Evolutionary conservation across 2,113 vertebrate genomes (phyloP), one percentile per base, ranked within the genome.

Genomic region (Strigops habroptila): DNA sequence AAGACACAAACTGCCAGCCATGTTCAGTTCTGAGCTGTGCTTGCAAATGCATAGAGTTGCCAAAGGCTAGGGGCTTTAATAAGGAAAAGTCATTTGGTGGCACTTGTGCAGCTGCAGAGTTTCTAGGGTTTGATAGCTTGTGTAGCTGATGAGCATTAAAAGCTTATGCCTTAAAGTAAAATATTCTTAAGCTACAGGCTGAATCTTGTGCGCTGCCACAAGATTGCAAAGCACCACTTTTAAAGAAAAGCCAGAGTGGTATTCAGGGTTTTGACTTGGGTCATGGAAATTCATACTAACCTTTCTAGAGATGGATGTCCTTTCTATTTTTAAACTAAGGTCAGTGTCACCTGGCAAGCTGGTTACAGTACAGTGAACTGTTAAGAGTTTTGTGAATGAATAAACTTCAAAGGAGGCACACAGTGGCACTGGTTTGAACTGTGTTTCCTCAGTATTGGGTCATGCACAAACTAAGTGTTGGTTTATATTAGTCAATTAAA

Each of bases 251-350:
- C 12, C 46, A n/a, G 8, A 37, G 18, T 46, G 6, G 22, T 48
- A 37, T 67, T 84, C 48, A 75, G 51, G 43, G 16, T 4, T 67
- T 90, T 94, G 49, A 64, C 48, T n/a, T 41, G 71, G 94, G 68
- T 83, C 28, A 43, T 88, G 60, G 46, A 94, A 95, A 88, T 51
- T 90, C 43, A 18, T 51, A 14, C 55, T 90, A 57, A 91, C 82
- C 59, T 86, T 96, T 95, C 43, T 86, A 91, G 71, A 94, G 76
- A 73, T 63, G 19, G 25, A 27, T 78, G 92, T 78, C 86, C 88
- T 93, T 97, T 86, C 94, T 95, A 92, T 96, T 96, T 96, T 94
- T 94, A 71, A 70, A 18, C 83, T 53, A 77, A 95, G 96, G 94
- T 95, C 92, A 93, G 33, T 92, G 94, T 94, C 86, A 97, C 94